Evolutionary conservation across 30 jellyfish, hydroid and myxozoan species (phyloP).

Genomic region (Mastigias papua): DNA sequence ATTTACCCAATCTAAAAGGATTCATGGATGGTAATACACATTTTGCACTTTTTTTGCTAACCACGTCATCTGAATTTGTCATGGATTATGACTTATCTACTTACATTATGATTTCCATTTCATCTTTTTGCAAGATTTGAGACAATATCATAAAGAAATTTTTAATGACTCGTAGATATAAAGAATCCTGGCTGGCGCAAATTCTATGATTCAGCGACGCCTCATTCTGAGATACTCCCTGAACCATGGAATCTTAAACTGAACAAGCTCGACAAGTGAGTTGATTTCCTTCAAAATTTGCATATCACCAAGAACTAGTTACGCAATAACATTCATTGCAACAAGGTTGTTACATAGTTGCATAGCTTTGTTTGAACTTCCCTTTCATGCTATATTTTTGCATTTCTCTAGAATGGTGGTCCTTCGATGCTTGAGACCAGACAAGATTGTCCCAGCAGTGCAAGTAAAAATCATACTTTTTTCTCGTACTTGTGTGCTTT

Average conservation of each 20-base stretch:
- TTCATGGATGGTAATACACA: constrained; percentile 86
- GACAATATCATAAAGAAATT: background rate
- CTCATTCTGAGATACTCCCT: constrained; percentile 88
- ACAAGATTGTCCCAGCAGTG: constrained; percentile 95
- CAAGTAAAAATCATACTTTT: constrained; percentile 66
- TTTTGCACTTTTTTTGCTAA: too few species aligned
- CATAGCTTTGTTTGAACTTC: background rate
- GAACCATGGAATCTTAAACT: constrained; percentile 94
- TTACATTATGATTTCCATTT: too few species aligned
- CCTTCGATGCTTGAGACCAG: constrained; percentile 96
- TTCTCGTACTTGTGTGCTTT: background rate
- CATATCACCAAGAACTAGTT: too few species aligned
- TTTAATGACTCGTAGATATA: constrained; percentile 40
- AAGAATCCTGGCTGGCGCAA: constrained; percentile 85
- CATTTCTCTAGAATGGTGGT: constrained; percentile 79
- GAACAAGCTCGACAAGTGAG: constrained; percentile 90
- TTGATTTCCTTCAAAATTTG: background rate
- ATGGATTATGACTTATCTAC: too few species aligned
- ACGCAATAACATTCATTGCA: too few species aligned
- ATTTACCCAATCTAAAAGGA: constrained; percentile 80
- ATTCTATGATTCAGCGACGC: constrained; percentile 95
- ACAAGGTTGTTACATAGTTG: background rate
- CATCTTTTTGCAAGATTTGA: too few species aligned
- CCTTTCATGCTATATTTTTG: background rate
- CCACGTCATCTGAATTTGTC: too few species aligned